Evolutionary conservation across 2,113 vertebrate genomes (phyloP).

Genomic region (Garra rufa): DNA sequence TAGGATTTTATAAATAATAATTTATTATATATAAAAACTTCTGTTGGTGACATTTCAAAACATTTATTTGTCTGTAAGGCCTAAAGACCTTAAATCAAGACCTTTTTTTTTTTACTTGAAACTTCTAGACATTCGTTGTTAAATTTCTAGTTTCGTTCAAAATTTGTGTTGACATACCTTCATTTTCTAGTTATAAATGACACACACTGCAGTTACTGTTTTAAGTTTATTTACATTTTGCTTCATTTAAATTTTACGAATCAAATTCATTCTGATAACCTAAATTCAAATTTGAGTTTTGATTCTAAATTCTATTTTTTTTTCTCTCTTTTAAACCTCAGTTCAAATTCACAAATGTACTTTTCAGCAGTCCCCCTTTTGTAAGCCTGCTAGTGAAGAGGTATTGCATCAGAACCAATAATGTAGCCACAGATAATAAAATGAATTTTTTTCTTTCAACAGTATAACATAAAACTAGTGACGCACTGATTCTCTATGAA

Average conservation of each 20-base stretch:
- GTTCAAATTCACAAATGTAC: neutral
- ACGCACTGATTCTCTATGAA: neutral
- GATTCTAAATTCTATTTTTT: neutral
- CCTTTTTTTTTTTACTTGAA: neutral
- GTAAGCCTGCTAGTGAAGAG: neutral
- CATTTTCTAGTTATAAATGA: neutral
- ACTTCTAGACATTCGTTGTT: too few relatives aligned
- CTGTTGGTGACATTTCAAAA: neutral
- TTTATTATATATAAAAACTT: too few relatives aligned
- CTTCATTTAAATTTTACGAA: neutral
- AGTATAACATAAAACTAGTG: constrained; percentile 20
- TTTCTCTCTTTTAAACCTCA: neutral
- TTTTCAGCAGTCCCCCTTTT: neutral
- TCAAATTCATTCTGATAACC: neutral
- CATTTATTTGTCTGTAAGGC: neutral
- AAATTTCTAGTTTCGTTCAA: too few relatives aligned
- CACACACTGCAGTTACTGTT: neutral
- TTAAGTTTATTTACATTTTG: neutral
- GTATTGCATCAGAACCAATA: constrained; percentile 27
- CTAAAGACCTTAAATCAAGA: neutral
- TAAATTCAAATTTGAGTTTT: too few relatives aligned
- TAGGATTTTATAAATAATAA: too few relatives aligned
- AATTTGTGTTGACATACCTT: too few relatives aligned
- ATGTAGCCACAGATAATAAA: neutral
- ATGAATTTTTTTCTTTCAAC: neutral